Base-by-base conservation (phyloP, 2,113 vertebrate genomes). In the Danio rerio region DNA sequence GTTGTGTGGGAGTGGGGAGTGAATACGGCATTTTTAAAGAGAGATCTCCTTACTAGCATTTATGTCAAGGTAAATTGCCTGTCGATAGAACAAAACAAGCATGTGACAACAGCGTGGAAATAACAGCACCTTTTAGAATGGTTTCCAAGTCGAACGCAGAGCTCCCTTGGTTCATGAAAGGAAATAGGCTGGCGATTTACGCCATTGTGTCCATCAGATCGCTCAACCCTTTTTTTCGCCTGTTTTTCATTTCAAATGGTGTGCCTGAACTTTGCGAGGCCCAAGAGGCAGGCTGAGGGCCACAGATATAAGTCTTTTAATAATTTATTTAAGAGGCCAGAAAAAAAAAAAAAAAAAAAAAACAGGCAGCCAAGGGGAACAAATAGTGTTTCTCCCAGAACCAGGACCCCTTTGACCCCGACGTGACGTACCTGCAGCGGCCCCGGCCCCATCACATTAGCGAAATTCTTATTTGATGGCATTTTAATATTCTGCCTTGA, bases 401-500 rank as follows among this genome's bases (percentile, higher is more conserved):
- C 95, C 80, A 91, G 90, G 94, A 83, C 95, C 96, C 94, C 93
- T 86, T 91, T 97, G 93, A 95, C 94, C 94, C 90, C 79, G 10
- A 92, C 93, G 94, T 92, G 88, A 93, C 91, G 93, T 97, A 99
- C 97, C 98, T 97, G 96, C 94, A 95, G 95, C 62, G 6, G 47
- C 94, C 94, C 92, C 92, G 96, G 96, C 96, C 92, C 91, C 94
- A 96, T 97, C 96, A 94, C 96, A 98, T 99, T 98, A 98, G 97
- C 92, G 93, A 95, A 97, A 99, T 99, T 98, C 96, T 96, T 96
- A 96, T 98, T 97, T 99, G 97, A 99, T 99, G 96, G 96, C 96
- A 96, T 99, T 99, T 99, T 99, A 99, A 99, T 99, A 99, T 99
- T 99, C 98, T 99, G 97, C 96, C 96, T 99, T 99, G 97, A 99